Evolutionary conservation across 64 coral and sea anemone species (phyloP), one percentile per base, ranked within the genome.

Genomic region (Montipora cactus): DNA sequence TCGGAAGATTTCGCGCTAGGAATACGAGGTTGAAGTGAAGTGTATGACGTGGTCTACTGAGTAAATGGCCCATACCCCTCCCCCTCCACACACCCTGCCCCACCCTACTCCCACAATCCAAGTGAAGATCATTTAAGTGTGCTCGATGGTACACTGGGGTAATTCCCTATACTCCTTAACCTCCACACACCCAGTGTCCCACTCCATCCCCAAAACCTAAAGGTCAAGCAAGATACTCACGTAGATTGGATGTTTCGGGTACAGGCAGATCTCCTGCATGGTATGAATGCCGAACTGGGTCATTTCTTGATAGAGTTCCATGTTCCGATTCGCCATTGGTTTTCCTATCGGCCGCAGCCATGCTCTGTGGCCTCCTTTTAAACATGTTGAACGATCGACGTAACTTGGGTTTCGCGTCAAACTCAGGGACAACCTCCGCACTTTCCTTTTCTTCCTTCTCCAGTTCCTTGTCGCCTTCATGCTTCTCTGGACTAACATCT

Each of bases 251-350:
- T 12, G 67, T 71, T 1, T 89, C 81, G 5, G 74, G 74, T 3
- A 58, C 57, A 1, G 91, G 84, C 12, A 94, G 52, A 47, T 97
- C 95, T 67, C 95, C 95, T 14, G 89, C 95, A 75, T 94, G 93
- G 47, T 92, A 97, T 18, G 95, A 97, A 77, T 95, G 89, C 69
- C 92, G 91, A 8, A 87, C 89, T 55, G 81, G 87, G 8, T 88
- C 79, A 73, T 95, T 66, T 61, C 91, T 92, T 48, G 74, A 89
- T 14, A 94, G 13, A 44, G 62, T 49, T 28, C n/a, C 83, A 2
- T 92, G 83, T 49, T 91, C 88, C 15, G 10, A 55, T 3, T 64
- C 47, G 49, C 59, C 46, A 11, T 93, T 80, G 74, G 45, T 46
- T 57, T 46, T 49, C 44, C 51, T 94, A 12, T 92, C 93, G 44